Base-by-base conservation (phyloP, 2,797 vertebrate genomes). In the Coendou prehensilis region DNA sequence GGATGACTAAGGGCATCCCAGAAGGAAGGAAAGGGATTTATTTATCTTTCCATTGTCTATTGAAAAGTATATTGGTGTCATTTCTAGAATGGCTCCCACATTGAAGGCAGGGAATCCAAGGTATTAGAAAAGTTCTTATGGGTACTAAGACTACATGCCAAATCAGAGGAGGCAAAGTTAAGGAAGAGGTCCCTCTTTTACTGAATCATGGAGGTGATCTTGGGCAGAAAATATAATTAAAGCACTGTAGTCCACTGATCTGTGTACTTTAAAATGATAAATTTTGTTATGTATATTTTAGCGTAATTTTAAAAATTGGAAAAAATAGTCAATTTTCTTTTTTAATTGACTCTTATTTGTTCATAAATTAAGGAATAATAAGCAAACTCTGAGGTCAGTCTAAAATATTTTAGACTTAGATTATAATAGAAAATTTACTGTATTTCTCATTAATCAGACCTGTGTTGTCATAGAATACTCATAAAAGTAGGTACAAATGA, bases 371-470 rank as follows among this genome's bases (percentile, higher is more conserved):
- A 87, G 67, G 14, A 76, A 6, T 76, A 64, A 47, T 85, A 93
- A 92, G 57, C 28, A 93, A 84, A 67, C 52, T 71, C 8, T 89
- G 76, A 96, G 59, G 17, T 88, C 20, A 85, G 10, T n/a, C 4
- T 95, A 59, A 41, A 59, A 64, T 47, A 81, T 92, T 95, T 94
- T 85, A 95, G 81, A 69, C 7, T 86, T 79, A 92, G 41, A 50
- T 81, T 87, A 71, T 86, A 87, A 30, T n/a, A 87, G 37, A 59
- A 93, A 45, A 82, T 54, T 52, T 93, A 30, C 10, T 61, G 0
- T 41, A 57, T 63, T 84, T 96, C 37, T 84, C 87, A 93, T 37
- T 81, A 73, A 85, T 81, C 26, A 78, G 5, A 18, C 73, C 6
- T 89, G 28, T 47, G 50, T 69, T 92, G 37, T 75, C n/a, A 4